phyloP scores from a whole-genome alignment of 2,113 vertebrate species.

The Bufo bufo region DNA sequence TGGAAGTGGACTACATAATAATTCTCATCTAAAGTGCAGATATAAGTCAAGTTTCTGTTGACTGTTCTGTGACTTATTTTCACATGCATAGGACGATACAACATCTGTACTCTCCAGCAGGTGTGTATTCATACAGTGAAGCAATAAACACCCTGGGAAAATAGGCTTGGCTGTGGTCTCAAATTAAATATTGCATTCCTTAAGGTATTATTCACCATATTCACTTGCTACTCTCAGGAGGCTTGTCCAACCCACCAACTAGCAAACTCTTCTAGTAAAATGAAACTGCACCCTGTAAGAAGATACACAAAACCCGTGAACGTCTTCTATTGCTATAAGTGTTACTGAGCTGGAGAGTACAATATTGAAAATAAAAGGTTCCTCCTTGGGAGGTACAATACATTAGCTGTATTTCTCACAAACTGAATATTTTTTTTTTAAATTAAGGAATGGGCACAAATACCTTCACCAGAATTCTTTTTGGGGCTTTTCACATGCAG shows the following conservation, averaged over 20 bases:
- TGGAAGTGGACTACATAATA: not conserved
- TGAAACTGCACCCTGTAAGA: not conserved
- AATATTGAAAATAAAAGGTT: not conserved
- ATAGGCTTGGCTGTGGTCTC: conserved; percentile 6
- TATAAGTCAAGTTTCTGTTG: conserved; percentile 23
- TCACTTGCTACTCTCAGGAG: not conserved
- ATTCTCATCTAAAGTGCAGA: not conserved
- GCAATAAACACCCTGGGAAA: conserved; percentile 51
- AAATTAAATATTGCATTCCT: conserved; percentile 45
- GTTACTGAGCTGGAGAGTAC: not conserved
- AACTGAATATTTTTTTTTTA: too few species aligned
- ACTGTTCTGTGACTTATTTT: not conserved
- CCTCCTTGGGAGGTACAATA: not conserved
- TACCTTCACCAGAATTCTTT: too few species aligned
- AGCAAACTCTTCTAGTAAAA: not conserved
- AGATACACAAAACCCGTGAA: not conserved
- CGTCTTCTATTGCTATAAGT: not conserved
- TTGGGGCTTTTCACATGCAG: not conserved
- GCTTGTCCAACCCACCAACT: conserved; percentile 8
- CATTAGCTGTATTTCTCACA: not conserved
- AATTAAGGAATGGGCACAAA: too few species aligned
- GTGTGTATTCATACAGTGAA: conserved; percentile 30
- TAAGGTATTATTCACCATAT: conserved; percentile 46
- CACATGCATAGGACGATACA: not conserved
- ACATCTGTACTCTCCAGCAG: conserved; percentile 35